Percentiles rank a stretch among this genome's conserved stretches.
Conservation (phyloP, 1,140 invertebrate genomes). For the Megalopta genalis region DNA sequence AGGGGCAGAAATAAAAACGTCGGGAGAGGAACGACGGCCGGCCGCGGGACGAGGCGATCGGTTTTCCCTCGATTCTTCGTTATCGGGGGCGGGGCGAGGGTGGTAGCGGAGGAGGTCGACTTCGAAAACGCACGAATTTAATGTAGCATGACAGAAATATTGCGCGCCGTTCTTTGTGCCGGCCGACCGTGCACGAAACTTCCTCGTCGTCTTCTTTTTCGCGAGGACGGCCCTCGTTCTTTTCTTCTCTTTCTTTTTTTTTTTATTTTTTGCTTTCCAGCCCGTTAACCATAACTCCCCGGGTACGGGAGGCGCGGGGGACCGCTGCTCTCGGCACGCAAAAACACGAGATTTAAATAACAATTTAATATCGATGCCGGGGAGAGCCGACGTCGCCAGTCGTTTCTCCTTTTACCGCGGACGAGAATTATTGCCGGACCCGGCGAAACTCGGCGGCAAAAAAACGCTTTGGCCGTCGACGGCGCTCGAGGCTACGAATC, state of each 20-base stretch:
- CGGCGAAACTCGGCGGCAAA: background rate
- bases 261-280: background rate
- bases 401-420: background rate
- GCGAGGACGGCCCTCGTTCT: too few relatives aligned
- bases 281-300: slow-evolving; percentile 22
- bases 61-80: background rate
- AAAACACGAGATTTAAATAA: slow-evolving; percentile 24
- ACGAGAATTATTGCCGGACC: slow-evolving; percentile 4
- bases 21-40: too few relatives aligned
- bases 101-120: background rate
- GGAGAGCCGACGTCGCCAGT: background rate
- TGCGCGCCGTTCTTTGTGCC: slow-evolving; percentile 12
- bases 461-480: background rate
- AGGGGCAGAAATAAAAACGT: too few relatives aligned
- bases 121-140: slow-evolving; percentile 36
- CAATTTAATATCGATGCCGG: slow-evolving; percentile 12
- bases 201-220: background rate
- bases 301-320: background rate
- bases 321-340: background rate
- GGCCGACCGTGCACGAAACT: background rate
- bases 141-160: slow-evolving; percentile 41
- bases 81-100: background rate
- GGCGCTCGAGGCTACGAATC: background rate
- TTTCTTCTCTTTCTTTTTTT: background rate
- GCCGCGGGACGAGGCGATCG: too few relatives aligned